Evolutionary conservation across 2,888 invertebrate species (phyloP).

Genomic region (Branchipolynoe longqiensis): DNA sequence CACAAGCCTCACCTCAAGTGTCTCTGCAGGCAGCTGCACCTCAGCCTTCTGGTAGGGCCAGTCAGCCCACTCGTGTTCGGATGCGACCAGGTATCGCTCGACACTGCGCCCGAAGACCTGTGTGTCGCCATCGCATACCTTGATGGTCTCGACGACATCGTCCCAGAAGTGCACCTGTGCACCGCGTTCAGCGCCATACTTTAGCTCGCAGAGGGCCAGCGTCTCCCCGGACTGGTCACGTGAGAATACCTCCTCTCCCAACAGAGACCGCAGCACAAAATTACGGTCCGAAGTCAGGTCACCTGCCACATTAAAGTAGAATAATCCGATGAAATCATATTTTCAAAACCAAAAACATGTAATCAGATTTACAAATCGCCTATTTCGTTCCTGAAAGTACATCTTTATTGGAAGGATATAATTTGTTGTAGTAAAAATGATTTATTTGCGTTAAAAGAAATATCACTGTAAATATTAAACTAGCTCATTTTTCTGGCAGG

Average conservation of each 20-base stretch:
- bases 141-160: conserved; percentile 39
- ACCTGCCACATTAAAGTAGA: no score
- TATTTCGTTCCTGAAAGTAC: no score
- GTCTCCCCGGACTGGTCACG: conserved; percentile 47
- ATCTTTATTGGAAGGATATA: no score
- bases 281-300: conserved; percentile 55
- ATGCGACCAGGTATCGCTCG: conserved; percentile 53
- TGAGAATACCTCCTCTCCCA: conserved; percentile 54
- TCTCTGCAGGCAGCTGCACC: conserved; percentile 31
- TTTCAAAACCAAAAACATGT: no score
- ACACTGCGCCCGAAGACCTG: conserved; percentile 46
- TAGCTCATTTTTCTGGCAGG: no score
- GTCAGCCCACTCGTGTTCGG: conserved; percentile 48
- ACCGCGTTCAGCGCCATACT: conserved; percentile 32
- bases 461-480: no score
- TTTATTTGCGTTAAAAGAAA: no score
- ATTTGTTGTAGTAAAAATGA: no score
- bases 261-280: conserved; percentile 38
- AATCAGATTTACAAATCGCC: no score
- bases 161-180: conserved; percentile 58
- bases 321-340: no score
- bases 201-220: conserved; percentile 38
- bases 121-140: conserved; percentile 38
- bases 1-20: conserved; percentile 50
- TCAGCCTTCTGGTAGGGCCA: conserved; percentile 59